Base-by-base conservation (phyloP, 1,140 invertebrate genomes). In the Bombus sibiricus region DNA sequence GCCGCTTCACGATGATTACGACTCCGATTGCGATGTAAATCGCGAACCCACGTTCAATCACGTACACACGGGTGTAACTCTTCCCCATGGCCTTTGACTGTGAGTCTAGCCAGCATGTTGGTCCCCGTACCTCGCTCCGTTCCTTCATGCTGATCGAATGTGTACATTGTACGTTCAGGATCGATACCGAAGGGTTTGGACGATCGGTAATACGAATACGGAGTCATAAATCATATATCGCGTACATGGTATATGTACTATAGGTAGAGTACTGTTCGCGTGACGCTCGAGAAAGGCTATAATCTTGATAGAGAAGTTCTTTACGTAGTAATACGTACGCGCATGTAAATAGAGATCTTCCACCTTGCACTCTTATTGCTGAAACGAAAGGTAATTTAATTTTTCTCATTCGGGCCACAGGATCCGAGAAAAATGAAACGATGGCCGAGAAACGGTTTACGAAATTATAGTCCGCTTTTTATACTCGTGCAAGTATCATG, bases 11-110 rank as follows among this genome's bases (percentile, higher is more conserved):
- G 92, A 89, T 94, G 93, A 94, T 93, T 94, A 93, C 93, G 92
- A 92, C 88, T 88, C 87, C 93, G 93, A 93, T 94, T 93, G 93
- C 93, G 92, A 94, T 94, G 93, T 94, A 93, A 94, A 94, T 94
- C 93, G 92, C 91, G 90, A 89, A 85, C 83, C 90, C 88, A 91
- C 92, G 92, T 92, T 94, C 92, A 93, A 94, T 94, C 93, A 94
- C 92, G 93, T 91, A 91, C 90, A 86, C 88, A 89, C 83, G 85
- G 79, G 89, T 86, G 83, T 89, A 85, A 88, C 86, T 88, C 89
- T 90, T 90, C 39, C 89, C 86, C 88, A 86, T 91, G 90, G 86
- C 89, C 93, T 92, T 92, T 91, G 92, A 90, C 92, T 89, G 80
- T 80, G 76, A 76, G 90, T 88, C 86, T 89, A 89, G 86, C 81